A percentile compares a stretch with the other conserved stretches of the same genome.
These are phyloP conservation scores for Vimba vimba DNA, from an alignment of 2,113 vertebrate genomes.

Conservation along the genomic window DNA sequence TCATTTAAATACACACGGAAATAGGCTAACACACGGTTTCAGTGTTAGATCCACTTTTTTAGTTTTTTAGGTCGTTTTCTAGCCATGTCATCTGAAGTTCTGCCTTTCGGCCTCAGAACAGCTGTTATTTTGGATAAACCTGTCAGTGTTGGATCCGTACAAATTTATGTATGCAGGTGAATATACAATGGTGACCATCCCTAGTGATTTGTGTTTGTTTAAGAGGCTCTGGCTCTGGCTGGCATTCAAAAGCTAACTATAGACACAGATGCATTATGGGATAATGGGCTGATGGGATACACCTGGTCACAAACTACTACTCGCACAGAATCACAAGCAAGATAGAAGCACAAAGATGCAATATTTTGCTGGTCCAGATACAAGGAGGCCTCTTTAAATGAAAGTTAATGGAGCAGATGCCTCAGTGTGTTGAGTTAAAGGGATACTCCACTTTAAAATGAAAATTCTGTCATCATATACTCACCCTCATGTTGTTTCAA, in stretches of 20 bases:
- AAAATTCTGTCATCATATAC: too few relatives aligned
- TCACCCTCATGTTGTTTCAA: too few relatives aligned
- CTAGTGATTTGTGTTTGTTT: slow-evolving; percentile 22
- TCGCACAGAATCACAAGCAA: neutral
- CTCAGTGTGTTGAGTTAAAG: neutral
- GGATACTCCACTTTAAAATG: too few relatives aligned
- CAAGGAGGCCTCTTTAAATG: neutral
- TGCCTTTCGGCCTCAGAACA: neutral
- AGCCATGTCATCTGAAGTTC: neutral
- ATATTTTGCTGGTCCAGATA: neutral
- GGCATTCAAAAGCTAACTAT: slow-evolving; percentile 19
- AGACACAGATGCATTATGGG: slow-evolving; percentile 26
- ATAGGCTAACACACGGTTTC: neutral
- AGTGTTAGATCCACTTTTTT: neutral
- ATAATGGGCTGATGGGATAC: slow-evolving; percentile 30
- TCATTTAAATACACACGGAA: neutral
- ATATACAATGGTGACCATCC: neutral
- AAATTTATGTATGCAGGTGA: neutral
- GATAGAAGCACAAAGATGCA: neutral
- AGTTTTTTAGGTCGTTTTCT: neutral
- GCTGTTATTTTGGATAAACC: slow-evolving; percentile 18
- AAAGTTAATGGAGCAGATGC: neutral
- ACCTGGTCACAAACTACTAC: neutral
- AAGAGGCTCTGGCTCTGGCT: slow-evolving; percentile 15
- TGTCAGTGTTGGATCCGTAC: neutral